Conservation (phyloP, 1,140 invertebrate genomes). For the Bombus waltoni region DNA sequence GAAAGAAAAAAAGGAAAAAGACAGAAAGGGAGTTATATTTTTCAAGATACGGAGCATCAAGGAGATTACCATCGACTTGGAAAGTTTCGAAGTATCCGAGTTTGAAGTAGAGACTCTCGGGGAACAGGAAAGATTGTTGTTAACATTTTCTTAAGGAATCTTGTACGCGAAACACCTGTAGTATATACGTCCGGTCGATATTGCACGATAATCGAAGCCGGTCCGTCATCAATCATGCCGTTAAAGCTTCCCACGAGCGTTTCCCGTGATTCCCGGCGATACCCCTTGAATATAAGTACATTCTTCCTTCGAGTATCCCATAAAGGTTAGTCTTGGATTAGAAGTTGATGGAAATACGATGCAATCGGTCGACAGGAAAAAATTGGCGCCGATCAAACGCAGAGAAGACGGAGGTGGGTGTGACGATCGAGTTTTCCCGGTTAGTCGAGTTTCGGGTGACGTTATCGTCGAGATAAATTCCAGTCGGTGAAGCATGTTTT, state of each 20-base stretch:
- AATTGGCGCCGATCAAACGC: conserved; percentile 5
- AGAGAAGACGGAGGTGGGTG: neutral
- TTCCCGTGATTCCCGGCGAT: neutral
- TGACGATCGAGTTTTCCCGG: conserved; percentile 18
- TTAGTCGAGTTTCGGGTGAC: neutral
- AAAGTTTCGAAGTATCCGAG: neutral
- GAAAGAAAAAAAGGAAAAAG: neutral
- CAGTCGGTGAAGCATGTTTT: neutral
- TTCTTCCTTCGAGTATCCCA: too few relatives aligned
- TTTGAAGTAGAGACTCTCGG: neutral
- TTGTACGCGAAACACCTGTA: neutral
- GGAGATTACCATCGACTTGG: neutral
- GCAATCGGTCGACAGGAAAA: neutral
- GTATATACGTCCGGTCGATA: neutral
- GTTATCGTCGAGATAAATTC: conserved; percentile 34
- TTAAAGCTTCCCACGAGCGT: neutral
- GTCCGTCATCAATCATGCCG: neutral
- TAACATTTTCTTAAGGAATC: neutral
- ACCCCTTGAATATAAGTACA: neutral
- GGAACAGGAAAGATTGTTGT: neutral
- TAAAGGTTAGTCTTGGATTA: neutral
- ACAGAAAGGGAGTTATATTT: neutral
- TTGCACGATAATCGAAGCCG: neutral
- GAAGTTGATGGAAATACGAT: conserved; percentile 6
- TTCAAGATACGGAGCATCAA: neutral